Base-by-base conservation (phyloP, 1,140 invertebrate genomes). In the Vollenhovia emeryi region DNA sequence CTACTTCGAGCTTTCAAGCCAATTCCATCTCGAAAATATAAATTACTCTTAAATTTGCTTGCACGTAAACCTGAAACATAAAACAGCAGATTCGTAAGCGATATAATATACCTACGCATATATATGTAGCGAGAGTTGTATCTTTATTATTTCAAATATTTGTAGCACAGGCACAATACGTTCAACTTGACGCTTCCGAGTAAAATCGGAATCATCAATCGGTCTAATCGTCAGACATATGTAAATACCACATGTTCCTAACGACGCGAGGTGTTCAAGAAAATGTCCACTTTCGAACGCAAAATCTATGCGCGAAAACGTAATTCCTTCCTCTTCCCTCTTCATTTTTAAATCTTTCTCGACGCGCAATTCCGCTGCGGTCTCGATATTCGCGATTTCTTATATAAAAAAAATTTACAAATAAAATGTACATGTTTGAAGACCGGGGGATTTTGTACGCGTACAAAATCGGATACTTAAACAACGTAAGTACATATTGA, bases 111-210 rank as follows among this genome's bases (percentile, higher is more conserved):
- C 18, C 9, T 48, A 50, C 7, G 8, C n/a, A n/a, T 21, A 40
- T 52, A 27, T 52, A 79, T 64, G 57, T 71, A 80, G 78, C 78
- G 60, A 64, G 78, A 80, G 78, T 80, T 80, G 78, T 80, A 80
- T 80, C 78, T 80, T 80, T 80, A 80, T 80, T 80, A 80, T 80
- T 80, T 80, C 64, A 80, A 71, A 69, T 71, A 80, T 80, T 80
- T 80, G 64, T 80, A 80, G 78, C 78, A 80, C 78, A 80, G 78
- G 78, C 78, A 80, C 78, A 80, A 71, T 71, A 80, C 50, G 76
- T 80, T 80, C 78, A 80, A 69, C 45, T 79, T 52, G 33, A 64
- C 30, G 62, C 21, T 80, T 71, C 50, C 78, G 36, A 24, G 36
- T 57, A 55, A 69, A 71, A 24, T 52, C 78, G 78, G 64, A 6